Conservation (phyloP, 2,888 invertebrate species). For the Hybos culiciformis region DNA sequence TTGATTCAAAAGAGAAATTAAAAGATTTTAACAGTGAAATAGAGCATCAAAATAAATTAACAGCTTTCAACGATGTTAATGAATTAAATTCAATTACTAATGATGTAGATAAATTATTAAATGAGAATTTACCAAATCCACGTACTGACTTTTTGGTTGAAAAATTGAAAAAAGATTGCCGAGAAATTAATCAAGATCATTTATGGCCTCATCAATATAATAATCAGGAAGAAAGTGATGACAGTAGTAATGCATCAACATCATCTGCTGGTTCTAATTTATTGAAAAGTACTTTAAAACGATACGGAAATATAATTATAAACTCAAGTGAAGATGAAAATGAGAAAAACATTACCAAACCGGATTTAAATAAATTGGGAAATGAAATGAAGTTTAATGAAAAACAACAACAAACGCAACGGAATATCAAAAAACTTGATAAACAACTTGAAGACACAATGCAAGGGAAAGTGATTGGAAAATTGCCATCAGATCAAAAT, state of each 20-base stretch:
- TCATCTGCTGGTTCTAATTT: too few relatives aligned
- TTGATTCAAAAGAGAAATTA: conserved; percentile 16
- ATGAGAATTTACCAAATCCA: conserved; percentile 21
- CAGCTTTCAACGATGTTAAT: conserved; percentile 14
- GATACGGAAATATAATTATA: neutral
- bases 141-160: conserved; percentile 19
- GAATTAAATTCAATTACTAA: conserved; percentile 30
- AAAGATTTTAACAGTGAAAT: too few relatives aligned
- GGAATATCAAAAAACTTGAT: neutral
- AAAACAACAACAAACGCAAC: too few relatives aligned
- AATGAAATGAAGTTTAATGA: neutral
- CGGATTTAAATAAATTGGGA: neutral
- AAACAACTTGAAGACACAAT: neutral
- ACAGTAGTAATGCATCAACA: conserved; percentile 1
- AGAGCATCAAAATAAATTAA: neutral
- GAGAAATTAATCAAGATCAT: conserved; percentile 32
- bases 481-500: neutral
- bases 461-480: conserved; percentile 1
- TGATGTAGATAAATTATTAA: conserved; percentile 29
- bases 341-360: neutral
- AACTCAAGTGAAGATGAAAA: neutral
- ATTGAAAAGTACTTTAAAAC: neutral
- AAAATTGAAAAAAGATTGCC: conserved; percentile 26
- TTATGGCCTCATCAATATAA: conserved; percentile 10
- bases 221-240: conserved; percentile 2